These are phyloP conservation scores for Berghia stephanieae DNA, from an alignment of 1,140 invertebrate genomes.

Conservation along the genomic window DNA sequence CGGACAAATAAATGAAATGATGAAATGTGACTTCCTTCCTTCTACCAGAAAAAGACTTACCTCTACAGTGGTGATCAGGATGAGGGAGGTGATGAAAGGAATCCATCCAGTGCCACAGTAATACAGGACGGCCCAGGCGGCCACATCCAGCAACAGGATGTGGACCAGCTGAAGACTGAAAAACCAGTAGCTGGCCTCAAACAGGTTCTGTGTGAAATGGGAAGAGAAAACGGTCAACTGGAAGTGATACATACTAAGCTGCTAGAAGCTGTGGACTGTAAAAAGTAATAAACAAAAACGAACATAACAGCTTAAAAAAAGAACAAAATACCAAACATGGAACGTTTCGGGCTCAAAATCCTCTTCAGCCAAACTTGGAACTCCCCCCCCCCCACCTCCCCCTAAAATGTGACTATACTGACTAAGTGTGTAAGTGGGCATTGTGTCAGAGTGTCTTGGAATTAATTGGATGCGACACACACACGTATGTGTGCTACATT, in stretches of 20 bases:
- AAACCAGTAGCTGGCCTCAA: slow-evolving; percentile 61
- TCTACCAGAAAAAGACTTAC: slow-evolving; percentile 41
- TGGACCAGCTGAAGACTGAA: slow-evolving; percentile 57
- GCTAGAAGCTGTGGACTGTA: background rate
- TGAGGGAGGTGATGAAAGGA: slow-evolving; percentile 53
- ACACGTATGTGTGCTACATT: no score
- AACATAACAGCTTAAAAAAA: background rate
- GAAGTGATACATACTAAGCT: no score
- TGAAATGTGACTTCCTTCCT: no score
- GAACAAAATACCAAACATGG: background rate
- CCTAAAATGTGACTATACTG: no score
- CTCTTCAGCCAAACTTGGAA: no score
- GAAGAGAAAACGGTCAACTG: no score
- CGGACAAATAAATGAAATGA: no score
- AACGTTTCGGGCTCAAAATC: background rate
- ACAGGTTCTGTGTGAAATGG: slow-evolving; percentile 63
- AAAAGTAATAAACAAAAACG: background rate
- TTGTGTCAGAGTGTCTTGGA: no score
- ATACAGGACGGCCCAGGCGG: slow-evolving; percentile 55
- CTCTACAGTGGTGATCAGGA: slow-evolving; percentile 55
- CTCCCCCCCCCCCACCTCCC: no score
- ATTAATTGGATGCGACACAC: no score
- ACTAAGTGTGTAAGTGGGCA: no score
- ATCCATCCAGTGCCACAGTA: slow-evolving; percentile 62
- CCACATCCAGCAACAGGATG: slow-evolving; percentile 59